These are phyloP conservation scores for Darevskia nairensis DNA, from an alignment of 2,797 vertebrate genomes.

Conservation along the genomic window DNA sequence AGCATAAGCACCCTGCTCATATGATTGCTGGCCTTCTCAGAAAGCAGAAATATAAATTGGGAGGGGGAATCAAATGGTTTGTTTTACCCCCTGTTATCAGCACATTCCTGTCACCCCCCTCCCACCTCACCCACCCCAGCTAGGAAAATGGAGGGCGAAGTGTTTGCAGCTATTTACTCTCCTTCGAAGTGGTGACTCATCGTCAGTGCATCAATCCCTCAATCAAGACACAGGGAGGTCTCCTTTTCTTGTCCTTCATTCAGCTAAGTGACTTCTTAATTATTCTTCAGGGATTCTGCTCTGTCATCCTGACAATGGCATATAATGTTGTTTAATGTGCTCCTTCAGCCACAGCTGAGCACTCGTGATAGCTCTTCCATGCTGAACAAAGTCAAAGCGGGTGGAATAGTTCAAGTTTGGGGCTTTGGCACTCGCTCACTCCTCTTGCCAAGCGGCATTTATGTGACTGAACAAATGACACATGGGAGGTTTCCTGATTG, in stretches of 20 bases:
- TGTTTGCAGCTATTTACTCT: background rate
- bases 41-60: too few relatives aligned
- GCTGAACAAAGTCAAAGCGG: background rate
- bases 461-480: background rate
- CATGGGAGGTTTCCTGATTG: background rate
- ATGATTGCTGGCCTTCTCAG: too few relatives aligned
- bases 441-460: background rate
- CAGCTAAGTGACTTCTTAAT: background rate
- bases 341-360: too few relatives aligned
- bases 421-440: too few relatives aligned
- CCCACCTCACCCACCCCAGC: background rate
- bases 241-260: rapidly evolving
- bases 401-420: background rate
- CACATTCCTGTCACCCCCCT: background rate
- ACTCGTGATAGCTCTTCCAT: background rate
- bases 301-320: background rate
- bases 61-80: background rate
- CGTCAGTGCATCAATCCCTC: background rate
- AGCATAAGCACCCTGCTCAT: too few relatives aligned
- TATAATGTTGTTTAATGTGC: background rate
- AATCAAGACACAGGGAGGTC: background rate
- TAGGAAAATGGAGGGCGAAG: background rate
- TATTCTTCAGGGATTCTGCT: background rate
- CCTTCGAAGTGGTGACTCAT: background rate
- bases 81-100: background rate